Evolutionary conservation across 2,797 vertebrate species (phyloP), one percentile per base, ranked within the genome.

Genomic region (Hypotaenidia okinawae): DNA sequence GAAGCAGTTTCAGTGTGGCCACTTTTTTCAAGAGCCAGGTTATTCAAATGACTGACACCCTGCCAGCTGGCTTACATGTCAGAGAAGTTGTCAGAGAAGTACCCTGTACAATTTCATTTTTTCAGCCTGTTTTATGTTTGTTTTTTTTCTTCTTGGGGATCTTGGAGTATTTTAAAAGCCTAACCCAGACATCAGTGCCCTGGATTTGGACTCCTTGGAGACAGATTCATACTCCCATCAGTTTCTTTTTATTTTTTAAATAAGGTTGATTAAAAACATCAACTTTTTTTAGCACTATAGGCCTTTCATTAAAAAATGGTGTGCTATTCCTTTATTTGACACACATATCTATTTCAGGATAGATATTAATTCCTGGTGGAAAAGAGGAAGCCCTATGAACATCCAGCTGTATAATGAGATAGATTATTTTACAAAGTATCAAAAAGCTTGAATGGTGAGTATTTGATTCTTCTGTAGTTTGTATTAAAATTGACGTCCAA

Each of bases 41-140:
- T n/a, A 32, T 47, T 19, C 64, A 69, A 84, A 64, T 22, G 17
- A 15, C 43, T 22, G 39, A 12, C 15, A 27, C 11, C 2, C 1
- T 49, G 12, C 15, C 54, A 54, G 23, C 8, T 82, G 49, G 14
- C 2, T 54, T 27, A 18, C 0, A 0, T 51, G 25, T 15, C 37
- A 85, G 43, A 85, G 59, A 41, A 35, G 11, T 32, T 51, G 25
- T 15, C 37, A 85, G 43, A 85, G 59, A 41, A 35, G 11, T 32
- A 12, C 5, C 5, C 25, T 49, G 33, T 3, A 59, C 18, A 43
- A 23, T 30, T 68, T 23, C 82, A 33, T 4, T 2, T 57, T 62
- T 79, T 39, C 27, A 57, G 33, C 16, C 49, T 78, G 12, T 2
- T 73, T 2, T 37, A 37, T 37, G 37, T 37, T 51, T 45, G 47